Base-by-base conservation (phyloP, 2,888 invertebrate genomes). In the Limulus polyphemus region DNA sequence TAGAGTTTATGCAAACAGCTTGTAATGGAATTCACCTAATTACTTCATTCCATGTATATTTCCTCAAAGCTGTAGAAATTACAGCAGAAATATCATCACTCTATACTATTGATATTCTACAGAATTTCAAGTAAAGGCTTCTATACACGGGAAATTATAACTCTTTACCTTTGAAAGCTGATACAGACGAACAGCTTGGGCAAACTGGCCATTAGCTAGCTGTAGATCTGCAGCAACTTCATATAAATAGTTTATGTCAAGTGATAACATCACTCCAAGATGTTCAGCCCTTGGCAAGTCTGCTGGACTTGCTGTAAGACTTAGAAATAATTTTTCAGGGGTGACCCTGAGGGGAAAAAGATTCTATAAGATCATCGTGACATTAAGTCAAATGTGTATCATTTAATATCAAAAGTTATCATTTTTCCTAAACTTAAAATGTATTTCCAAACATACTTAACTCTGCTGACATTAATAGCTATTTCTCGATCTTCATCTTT, bases 221-320 rank as follows among this genome's bases (percentile, higher is more conserved):
- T 89, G 80, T 75, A 87, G 81, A 76, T 92, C 91, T 0, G 90
- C 90, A 48, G 90, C 87, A 70, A 84, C 83, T 74, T 89, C 87
- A 65, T 75, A 75, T 68, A 92, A 79, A 59, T 86, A 77, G 60
- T 84, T 83, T 57, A 86, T 77, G 70, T 84, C 83, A 59, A 85
- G 75, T 57, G 82, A 81, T 11, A 75, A 69, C 68, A 69, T 65
- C 32, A 62, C 62, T 7, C 67, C 65, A 49, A 69, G 57, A 52
- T 62, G 62, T 60, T 69, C 64, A 17, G 69, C 69, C 32, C 64
- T 51, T 13, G 65, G 64, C 49, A 67, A 61, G 55, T 64, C 60
- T 14, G 56, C 16, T 14, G 67, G 67, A 14, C 52, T 32, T n/a
- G 59, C 61, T 48, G 64, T 65, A 10, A 65, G 56, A 47, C 63